Conservation (phyloP, 1,140 invertebrate genomes). For the Sminthurides bifidus region DNA sequence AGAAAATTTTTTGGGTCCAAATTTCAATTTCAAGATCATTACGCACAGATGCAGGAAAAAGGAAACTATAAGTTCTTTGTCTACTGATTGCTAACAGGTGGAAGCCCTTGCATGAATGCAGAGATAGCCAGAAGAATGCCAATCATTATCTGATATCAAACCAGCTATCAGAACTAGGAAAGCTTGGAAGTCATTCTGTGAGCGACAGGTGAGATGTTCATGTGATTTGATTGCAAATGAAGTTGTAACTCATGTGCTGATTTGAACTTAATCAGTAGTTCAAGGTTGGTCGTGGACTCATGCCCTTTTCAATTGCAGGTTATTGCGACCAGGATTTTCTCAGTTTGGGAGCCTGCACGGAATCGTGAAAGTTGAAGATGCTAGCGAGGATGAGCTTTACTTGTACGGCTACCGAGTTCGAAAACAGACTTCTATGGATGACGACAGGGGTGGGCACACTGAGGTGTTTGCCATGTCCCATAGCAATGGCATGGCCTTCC, state of each 20-base stretch:
- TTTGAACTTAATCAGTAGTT: neutral
- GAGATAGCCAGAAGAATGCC: conserved; percentile 35
- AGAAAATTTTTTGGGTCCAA: neutral
- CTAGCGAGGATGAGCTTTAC: conserved; percentile 35
- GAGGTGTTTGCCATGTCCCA: neutral
- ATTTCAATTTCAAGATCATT: neutral
- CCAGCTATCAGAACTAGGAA: conserved; percentile 39
- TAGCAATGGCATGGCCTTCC: neutral
- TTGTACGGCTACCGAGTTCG: conserved; percentile 43
- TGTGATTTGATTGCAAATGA: conserved; percentile 31
- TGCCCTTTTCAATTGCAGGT: conserved; percentile 24
- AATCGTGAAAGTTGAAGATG: conserved; percentile 34
- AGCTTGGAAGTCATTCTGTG: conserved; percentile 46
- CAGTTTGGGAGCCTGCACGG: conserved; percentile 44
- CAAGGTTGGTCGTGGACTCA: conserved; percentile 12
- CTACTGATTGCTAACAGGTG: conserved; percentile 39
- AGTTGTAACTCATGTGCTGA: neutral
- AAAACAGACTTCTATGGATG: conserved; percentile 30
- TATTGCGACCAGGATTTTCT: conserved; percentile 38
- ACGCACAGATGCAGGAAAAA: neutral
- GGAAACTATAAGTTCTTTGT: neutral
- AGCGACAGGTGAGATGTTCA: conserved; percentile 36
- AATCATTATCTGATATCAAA: conserved; percentile 34
- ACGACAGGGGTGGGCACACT: conserved; percentile 13
- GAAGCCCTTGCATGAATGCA: conserved; percentile 41